phyloP scores from a whole-genome alignment of 2,888 invertebrate genomes.

The Sarcophaga caerulescens region DNA sequence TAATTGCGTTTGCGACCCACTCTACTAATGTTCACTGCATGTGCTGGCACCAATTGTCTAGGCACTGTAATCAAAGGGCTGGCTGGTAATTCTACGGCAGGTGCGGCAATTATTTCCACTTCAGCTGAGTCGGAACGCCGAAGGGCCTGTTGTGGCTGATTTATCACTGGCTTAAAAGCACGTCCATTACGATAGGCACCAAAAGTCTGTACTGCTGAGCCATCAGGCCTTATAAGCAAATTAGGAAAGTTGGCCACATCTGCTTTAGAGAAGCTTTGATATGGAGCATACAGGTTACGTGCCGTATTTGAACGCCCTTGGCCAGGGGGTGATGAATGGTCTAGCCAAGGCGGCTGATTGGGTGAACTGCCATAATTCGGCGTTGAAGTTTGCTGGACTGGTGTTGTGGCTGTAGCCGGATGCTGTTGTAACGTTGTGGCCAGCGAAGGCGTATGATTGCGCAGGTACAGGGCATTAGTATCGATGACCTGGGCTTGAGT shows the following conservation, averaged over 20 bases:
- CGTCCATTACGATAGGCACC: conserved; percentile 77
- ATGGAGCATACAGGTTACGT: conserved; percentile 80
- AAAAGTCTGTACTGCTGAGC: conserved; percentile 78
- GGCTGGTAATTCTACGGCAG: conserved; percentile 74
- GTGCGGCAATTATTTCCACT: conserved; percentile 75
- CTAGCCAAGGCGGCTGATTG: conserved; percentile 74
- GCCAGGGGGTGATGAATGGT: conserved; percentile 51
- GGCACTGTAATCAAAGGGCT: conserved; percentile 76
- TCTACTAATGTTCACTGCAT: conserved; percentile 74
- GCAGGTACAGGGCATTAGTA: conserved; percentile 67
- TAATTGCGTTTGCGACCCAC: conserved; percentile 75
- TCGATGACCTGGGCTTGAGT: conserved; percentile 73
- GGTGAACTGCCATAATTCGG: conserved; percentile 69
- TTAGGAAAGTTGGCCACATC: conserved; percentile 79
- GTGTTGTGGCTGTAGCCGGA: conserved; percentile 57
- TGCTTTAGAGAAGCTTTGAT: conserved; percentile 78
- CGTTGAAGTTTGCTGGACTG: conserved; percentile 59
- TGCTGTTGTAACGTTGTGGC: conserved; percentile 41
- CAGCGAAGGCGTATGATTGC: conserved; percentile 33
- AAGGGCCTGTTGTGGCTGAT: conserved; percentile 67
- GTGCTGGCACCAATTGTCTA: conserved; percentile 75
- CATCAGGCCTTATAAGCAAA: conserved; percentile 76
- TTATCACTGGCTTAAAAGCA: conserved; percentile 48
- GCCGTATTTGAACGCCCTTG: conserved; percentile 72
- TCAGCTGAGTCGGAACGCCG: conserved; percentile 74